These are phyloP conservation scores for Marmota monax DNA, from an alignment of 2,113 vertebrate genomes.

Conservation along the genomic window DNA sequence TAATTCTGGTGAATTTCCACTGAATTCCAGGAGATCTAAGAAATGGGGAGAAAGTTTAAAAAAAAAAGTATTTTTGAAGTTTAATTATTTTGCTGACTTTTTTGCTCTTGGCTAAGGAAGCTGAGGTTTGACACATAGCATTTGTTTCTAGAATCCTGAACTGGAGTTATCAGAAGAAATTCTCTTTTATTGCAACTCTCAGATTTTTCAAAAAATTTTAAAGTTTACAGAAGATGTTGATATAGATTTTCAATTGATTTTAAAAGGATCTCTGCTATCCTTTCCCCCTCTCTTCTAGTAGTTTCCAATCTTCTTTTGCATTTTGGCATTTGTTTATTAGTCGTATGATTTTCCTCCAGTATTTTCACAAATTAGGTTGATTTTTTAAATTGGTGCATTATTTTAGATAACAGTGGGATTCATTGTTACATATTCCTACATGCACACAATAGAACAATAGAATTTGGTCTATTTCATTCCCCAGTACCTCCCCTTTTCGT, in stretches of 20 bases:
- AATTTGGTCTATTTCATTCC: too few species aligned
- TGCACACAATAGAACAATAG: too few species aligned
- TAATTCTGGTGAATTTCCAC: not conserved
- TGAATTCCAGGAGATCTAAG: not conserved
- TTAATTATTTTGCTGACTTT: not conserved
- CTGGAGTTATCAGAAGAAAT: not conserved
- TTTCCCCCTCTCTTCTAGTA: not conserved
- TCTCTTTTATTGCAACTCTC: not conserved
- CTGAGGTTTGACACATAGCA: not conserved
- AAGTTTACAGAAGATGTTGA: not conserved
- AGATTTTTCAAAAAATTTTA: not conserved
- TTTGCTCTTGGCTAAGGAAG: not conserved
- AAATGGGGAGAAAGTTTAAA: not conserved
- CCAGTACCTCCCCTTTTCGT: too few species aligned
- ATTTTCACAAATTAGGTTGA: too few species aligned
- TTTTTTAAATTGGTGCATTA: too few species aligned
- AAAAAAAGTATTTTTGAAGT: not conserved
- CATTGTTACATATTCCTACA: too few species aligned
- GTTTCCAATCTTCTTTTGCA: not conserved
- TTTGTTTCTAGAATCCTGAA: not conserved
- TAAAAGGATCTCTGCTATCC: not conserved
- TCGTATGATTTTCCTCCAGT: too few species aligned
- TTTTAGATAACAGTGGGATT: too few species aligned
- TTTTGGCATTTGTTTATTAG: not conserved
- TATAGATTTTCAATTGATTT: not conserved